phyloP scores from a whole-genome alignment of 2,888 invertebrate genomes.

The Coenonympha glycerion region DNA sequence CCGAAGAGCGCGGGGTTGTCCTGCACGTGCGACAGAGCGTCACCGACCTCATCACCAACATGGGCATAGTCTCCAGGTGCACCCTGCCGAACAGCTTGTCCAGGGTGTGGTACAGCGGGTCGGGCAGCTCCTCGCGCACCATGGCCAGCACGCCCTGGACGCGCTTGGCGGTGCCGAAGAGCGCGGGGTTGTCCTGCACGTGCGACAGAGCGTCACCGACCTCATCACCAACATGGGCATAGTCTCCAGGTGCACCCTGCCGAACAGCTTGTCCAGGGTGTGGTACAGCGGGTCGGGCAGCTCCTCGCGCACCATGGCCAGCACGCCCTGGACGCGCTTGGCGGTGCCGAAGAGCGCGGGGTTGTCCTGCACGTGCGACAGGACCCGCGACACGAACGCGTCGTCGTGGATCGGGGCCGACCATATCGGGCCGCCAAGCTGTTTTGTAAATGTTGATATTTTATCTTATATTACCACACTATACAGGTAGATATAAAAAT shows the following conservation, averaged over 20 bases:
- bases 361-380: slow-evolving; percentile 64
- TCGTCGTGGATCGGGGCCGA: slow-evolving; percentile 87
- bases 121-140: slow-evolving; percentile 86
- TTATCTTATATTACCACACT: not conserved
- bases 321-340: slow-evolving; percentile 85
- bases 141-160: slow-evolving; percentile 88
- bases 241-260: no score
- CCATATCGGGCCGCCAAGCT: slow-evolving; percentile 98
- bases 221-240: no score
- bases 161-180: slow-evolving; percentile 82
- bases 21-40: slow-evolving; percentile 68
- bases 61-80: slow-evolving; percentile 82
- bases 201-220: slow-evolving; percentile 79
- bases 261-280: no score
- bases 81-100: slow-evolving; percentile 85
- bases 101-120: slow-evolving; percentile 92
- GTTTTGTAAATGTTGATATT: slow-evolving; percentile 23
- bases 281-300: slow-evolving; percentile 83
- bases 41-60: slow-evolving; percentile 83
- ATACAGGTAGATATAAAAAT: no score
- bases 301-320: slow-evolving; percentile 89
- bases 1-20: slow-evolving; percentile 67
- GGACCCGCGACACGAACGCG: slow-evolving; percentile 82
- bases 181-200: slow-evolving; percentile 55
- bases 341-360: slow-evolving; percentile 78